Evolutionary conservation across 2,797 vertebrate genomes (phyloP).

Genomic region (Enteromius afrohamiltoni): DNA sequence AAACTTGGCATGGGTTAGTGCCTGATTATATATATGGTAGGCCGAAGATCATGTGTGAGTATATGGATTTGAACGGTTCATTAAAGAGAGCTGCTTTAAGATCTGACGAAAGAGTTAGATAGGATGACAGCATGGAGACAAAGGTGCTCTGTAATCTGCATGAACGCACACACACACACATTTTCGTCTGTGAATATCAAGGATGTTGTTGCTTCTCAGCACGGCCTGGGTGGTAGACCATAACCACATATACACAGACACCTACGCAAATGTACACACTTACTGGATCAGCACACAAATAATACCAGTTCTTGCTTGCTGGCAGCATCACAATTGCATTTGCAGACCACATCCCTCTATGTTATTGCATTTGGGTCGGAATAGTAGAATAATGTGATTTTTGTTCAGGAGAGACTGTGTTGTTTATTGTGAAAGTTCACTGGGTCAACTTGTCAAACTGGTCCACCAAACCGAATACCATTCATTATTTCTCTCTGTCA

Average conservation of each 20-base stretch:
- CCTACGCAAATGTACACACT: conserved; percentile 27
- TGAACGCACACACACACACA: background rate
- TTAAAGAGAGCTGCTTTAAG: conserved; percentile 38
- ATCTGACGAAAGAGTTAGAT: conserved; percentile 7
- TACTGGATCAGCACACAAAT: conserved; percentile 23
- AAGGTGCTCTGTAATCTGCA: conserved; percentile 32
- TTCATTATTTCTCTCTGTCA: conserved; percentile 26
- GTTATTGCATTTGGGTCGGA: conserved; percentile 32
- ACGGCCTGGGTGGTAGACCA: conserved; percentile 51
- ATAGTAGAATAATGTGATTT: conserved; percentile 38
- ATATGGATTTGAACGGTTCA: conserved; percentile 36
- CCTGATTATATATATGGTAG: conserved; percentile 39
- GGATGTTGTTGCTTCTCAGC: conserved; percentile 38
- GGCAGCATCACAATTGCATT: conserved; percentile 12
- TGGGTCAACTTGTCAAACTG: conserved; percentile 37
- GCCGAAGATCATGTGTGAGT: conserved; percentile 37
- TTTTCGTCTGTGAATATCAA: conserved; percentile 36
- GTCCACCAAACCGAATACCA: background rate
- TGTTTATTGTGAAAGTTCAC: conserved; percentile 38
- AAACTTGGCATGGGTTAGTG: conserved; percentile 37
- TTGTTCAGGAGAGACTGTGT: conserved; percentile 26
- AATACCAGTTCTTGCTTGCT: background rate
- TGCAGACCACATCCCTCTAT: conserved; percentile 38
- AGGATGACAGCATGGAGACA: background rate
- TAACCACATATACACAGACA: conserved; percentile 48